Conservation (phyloP, 2,797 vertebrate genomes). For the Amphiprion clarkii region DNA sequence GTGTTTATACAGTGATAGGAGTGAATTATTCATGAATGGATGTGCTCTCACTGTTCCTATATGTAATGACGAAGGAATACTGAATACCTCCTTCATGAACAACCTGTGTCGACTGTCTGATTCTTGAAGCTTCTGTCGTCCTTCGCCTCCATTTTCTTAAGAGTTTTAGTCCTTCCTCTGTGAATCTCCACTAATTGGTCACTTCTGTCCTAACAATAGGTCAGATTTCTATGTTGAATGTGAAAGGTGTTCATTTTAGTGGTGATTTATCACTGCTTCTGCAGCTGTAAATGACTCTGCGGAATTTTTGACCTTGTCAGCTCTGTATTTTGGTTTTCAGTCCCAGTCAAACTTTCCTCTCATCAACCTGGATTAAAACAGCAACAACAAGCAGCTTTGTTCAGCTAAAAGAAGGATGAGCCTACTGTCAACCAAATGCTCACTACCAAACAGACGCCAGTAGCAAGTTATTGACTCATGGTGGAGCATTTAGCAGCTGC, state of each 20-base stretch:
- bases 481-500: not conserved
- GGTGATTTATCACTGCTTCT: not conserved
- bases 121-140: not conserved
- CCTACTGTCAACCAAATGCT: no score
- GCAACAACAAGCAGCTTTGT: no score
- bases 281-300: not conserved
- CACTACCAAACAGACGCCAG: no score
- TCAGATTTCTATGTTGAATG: not conserved
- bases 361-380: no score
- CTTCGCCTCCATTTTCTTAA: not conserved
- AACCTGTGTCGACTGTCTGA: not conserved
- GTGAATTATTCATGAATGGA: constrained; percentile 22
- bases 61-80: not conserved
- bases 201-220: not conserved
- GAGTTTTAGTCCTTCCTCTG: not conserved
- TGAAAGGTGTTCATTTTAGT: not conserved
- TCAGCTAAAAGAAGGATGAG: no score
- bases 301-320: not conserved
- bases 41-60: constrained; percentile 2
- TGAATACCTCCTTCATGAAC: not conserved
- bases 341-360: no score
- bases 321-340: not conserved
- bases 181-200: not conserved
- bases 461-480: not conserved
- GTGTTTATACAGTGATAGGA: constrained; percentile 19